Evolutionary conservation across 2,888 invertebrate species (phyloP), one percentile per base, ranked within the genome.

Genomic region (Rosalia funebris): DNA sequence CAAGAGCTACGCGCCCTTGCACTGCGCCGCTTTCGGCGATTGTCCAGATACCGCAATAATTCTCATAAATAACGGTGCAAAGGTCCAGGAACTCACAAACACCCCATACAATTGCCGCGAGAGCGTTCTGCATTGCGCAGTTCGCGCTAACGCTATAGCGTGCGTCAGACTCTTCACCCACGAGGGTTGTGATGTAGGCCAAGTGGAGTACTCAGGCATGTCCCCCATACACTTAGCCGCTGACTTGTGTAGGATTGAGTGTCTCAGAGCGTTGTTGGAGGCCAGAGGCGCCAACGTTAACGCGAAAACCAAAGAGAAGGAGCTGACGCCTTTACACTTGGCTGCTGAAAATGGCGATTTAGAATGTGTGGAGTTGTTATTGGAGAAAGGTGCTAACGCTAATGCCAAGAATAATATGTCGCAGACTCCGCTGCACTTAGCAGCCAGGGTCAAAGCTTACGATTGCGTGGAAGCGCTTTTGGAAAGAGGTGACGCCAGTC

Each of bases 11-110:
- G 90, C 91, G 36, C 93, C 95, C 0, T 84, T 95, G 54, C 95
- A 96, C 80, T 94, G 93, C 77, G 93, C 95, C 12, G 94, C 94
- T 34, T 93, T 94, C 82, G 92, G 95, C 7, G 92, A 95, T 76
- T 90, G 93, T 62, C 86, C 89, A 48, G 89, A 91, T 73, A 91
- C 92, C 14, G 90, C 91, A 54, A 88, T 88, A 79, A 86, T 92
- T 75, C 85, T 96, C 59, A 85, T 95, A 62, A 86, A 86, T 63
- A 86, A 86, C 62, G 90, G 90, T 11, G 89, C 91, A 42, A 85
- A 87, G 60, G 87, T 92, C 45, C 79, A 83, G 57, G 85, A 86
- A 63, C 83, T 89, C 57, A 88, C 90, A 32, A 88, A 88, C 14
- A 89, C 81, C 16, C 72, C 79, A 1, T 81, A 75, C 52, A 78